Base-by-base conservation (phyloP, 2,113 vertebrate species). In the cat (Felis catus) region DNA sequence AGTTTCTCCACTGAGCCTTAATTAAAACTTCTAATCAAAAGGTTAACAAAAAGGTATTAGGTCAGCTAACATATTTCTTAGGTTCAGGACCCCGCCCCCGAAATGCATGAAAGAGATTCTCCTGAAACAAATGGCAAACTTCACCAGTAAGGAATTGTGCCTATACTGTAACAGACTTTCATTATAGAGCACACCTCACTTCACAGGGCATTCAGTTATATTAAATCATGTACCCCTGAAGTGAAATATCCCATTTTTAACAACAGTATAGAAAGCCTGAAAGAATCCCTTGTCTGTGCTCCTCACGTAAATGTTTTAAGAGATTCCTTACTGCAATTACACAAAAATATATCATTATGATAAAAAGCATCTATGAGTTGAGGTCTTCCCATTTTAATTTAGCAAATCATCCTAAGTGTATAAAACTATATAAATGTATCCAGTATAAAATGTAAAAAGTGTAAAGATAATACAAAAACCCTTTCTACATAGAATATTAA, bases 1-100 rank as follows among this genome's bases (percentile, higher is more conserved):
- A 89, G 39, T 91, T 93, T 91, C 93, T 65, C 89, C 12, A 65
- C 23, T 55, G 3, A 70, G 29, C 36, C 14, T 90, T 91, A 96
- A 89, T 80, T 95, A 92, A 95, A 94, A 97, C 91, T 48, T 89
- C 65, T 14, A 93, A 39, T 36, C 39, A 93, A 97, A 97, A 83
- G 14, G 63, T 92, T 92, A 94, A 92, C 71, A 96, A 94, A 94
- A 41, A 88, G 19, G 21, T 95, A 76, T 89, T 90, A 95, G 31
- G 68, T 90, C 31, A 82, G 70, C 41, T 91, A 93, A 81, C 51
- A 89, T 45, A 76, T n/a, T 86, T 36, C 45, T 85, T 73, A 39
- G 29, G 58, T 92, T 95, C 23, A 79, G 89, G 45, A 45, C 71
- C 14, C 31, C 91, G 9, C 3, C 53, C 70, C 63, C 79, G 48